Evolutionary conservation across 2,888 invertebrate genomes (phyloP).

Genomic region (Aricia artaxerxes): DNA sequence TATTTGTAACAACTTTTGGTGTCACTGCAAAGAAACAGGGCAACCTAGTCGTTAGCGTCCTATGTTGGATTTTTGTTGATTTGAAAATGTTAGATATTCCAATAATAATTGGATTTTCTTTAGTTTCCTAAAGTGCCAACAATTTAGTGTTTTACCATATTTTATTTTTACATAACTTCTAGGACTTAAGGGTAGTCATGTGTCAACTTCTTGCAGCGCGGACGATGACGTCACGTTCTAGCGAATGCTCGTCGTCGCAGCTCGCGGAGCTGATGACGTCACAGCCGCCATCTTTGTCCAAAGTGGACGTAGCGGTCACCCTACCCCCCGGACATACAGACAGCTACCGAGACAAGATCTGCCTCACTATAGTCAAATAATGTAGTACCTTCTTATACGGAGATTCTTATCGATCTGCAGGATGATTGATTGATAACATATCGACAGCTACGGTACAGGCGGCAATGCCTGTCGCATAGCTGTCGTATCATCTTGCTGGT

Average conservation of each 20-base stretch:
- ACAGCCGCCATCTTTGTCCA: slow-evolving; percentile 63
- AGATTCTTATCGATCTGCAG: not conserved
- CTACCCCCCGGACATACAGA: slow-evolving; percentile 63
- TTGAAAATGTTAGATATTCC: too few relatives aligned
- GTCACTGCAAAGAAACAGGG: too few relatives aligned
- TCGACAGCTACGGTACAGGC: too few relatives aligned
- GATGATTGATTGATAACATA: too few relatives aligned
- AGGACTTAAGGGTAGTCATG: not conserved
- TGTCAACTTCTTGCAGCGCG: slow-evolving; percentile 52
- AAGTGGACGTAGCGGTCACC: slow-evolving; percentile 72
- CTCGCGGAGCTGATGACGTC: slow-evolving; percentile 65
- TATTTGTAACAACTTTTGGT: too few relatives aligned
- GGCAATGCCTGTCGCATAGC: too few relatives aligned
- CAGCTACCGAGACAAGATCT: slow-evolving; percentile 71
- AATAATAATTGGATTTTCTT: too few relatives aligned
- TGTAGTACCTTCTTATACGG: not conserved
- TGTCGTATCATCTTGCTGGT: too few relatives aligned
- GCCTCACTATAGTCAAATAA: slow-evolving; percentile 69
- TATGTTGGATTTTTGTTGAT: too few relatives aligned
- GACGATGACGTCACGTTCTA: slow-evolving; percentile 74
- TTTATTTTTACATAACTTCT: not conserved
- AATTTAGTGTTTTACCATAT: not conserved
- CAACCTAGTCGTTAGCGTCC: too few relatives aligned
- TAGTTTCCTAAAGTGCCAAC: too few relatives aligned
- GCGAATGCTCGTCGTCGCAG: slow-evolving; percentile 67